These are phyloP conservation scores for Limenitis camilla DNA, from an alignment of 2,888 invertebrate species.

Conservation along the genomic window DNA sequence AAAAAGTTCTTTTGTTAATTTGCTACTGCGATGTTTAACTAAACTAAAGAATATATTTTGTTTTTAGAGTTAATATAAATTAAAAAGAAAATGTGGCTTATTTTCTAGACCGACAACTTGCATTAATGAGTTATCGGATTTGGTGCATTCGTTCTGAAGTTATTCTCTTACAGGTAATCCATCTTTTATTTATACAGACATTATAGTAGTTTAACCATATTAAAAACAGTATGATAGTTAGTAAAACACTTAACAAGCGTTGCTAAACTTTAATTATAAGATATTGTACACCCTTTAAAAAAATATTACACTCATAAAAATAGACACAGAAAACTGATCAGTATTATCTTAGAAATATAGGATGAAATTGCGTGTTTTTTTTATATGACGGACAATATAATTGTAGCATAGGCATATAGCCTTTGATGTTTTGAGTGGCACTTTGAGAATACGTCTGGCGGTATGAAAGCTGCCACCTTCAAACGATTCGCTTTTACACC, in stretches of 20 bases:
- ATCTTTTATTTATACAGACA: too few relatives aligned
- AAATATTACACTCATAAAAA: not conserved
- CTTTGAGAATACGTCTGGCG: slow-evolving; percentile 52
- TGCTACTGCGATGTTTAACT: too few relatives aligned
- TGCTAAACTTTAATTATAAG: not conserved
- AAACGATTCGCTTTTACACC: slow-evolving; percentile 67
- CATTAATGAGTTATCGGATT: too few relatives aligned
- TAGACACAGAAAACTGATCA: not conserved
- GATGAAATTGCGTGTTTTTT: slow-evolving; percentile 3
- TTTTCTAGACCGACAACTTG: too few relatives aligned
- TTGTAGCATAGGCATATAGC: slow-evolving; percentile 22
- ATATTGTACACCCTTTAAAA: not conserved
- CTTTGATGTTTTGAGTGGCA: slow-evolving; percentile 64
- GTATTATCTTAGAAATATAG: not conserved
- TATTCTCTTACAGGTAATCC: too few relatives aligned
- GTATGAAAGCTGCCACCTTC: slow-evolving; percentile 45
- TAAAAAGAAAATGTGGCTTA: too few relatives aligned
- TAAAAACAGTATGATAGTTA: slow-evolving; percentile 2
- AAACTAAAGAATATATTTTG: too few relatives aligned
- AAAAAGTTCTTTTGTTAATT: too few relatives aligned
- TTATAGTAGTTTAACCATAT: too few relatives aligned
- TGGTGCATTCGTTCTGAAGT: too few relatives aligned
- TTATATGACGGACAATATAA: slow-evolving; percentile 15
- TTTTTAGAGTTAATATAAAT: too few relatives aligned
- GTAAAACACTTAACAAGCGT: not conserved